A percentile compares a stretch with the other conserved stretches of the same genome.
phyloP scores from a whole-genome alignment of 2,797 vertebrate species.

The Chlorospingus flavigularis region DNA sequence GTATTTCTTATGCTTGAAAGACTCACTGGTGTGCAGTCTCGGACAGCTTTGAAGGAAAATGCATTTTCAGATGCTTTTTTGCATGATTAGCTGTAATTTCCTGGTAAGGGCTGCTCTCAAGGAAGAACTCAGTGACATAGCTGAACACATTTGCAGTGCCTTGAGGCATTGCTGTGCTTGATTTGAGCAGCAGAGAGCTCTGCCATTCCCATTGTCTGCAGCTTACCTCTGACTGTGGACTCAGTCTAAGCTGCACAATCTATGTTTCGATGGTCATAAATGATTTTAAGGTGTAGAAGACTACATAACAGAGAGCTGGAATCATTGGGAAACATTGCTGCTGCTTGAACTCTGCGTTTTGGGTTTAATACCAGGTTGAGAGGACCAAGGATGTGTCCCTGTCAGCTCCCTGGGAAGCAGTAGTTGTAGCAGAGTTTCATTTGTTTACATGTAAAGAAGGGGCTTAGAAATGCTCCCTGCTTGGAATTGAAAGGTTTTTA shows the following conservation, averaged over 20 bases:
- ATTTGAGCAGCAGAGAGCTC: background rate
- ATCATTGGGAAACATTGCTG: background rate
- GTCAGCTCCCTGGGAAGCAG: background rate
- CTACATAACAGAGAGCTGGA: background rate
- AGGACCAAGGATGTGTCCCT: background rate
- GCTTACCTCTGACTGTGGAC: background rate
- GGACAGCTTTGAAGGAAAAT: background rate
- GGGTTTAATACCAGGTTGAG: background rate
- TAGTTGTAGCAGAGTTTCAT: background rate
- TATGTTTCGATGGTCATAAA: background rate
- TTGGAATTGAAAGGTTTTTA: background rate
- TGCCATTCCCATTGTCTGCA: rapidly evolving
- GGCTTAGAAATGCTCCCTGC: background rate
- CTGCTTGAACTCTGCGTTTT: background rate
- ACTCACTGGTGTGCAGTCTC: background rate
- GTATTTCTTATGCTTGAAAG: background rate
- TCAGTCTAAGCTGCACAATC: background rate
- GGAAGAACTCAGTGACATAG: background rate
- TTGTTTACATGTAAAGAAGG: background rate
- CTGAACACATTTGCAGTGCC: background rate
- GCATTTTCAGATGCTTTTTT: background rate
- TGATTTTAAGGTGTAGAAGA: background rate
- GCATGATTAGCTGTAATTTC: background rate
- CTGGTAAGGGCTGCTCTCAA: background rate
- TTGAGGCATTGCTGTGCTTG: background rate